Conservation (phyloP, 2,797 vertebrate species). For the Enteromius paludinosus region DNA sequence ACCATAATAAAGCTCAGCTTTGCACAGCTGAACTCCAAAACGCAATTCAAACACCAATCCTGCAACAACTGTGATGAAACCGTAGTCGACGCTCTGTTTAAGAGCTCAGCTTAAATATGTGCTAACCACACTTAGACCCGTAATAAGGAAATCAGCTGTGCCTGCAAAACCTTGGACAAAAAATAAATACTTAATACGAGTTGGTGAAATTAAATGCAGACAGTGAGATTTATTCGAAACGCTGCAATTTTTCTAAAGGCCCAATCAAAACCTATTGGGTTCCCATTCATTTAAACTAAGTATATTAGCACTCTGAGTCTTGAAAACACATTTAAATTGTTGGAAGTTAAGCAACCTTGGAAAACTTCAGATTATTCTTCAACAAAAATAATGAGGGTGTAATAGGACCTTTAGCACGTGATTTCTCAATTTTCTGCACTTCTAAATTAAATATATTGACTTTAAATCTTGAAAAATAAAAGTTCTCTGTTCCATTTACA, state of each 20-base stretch:
- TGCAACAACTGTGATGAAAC: conserved; percentile 36
- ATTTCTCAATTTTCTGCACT: background rate
- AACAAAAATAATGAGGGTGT: background rate
- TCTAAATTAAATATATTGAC: background rate
- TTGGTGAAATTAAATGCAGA: conserved; percentile 27
- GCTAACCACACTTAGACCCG: conserved; percentile 52
- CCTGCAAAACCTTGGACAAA: conserved; percentile 46
- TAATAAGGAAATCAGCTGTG: conserved; percentile 51
- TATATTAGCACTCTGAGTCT: background rate
- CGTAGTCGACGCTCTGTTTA: conserved; percentile 32
- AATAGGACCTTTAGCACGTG: background rate
- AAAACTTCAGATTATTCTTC: conserved; percentile 9
- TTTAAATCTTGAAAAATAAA: background rate
- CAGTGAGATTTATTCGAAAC: conserved; percentile 13
- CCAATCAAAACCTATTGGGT: background rate
- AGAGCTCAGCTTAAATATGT: conserved; percentile 51
- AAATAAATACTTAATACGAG: conserved; percentile 9
- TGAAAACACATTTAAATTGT: conserved; percentile 25
- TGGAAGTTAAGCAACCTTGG: background rate
- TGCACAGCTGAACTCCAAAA: conserved; percentile 45
- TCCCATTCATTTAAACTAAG: background rate
- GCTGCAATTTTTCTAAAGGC: background rate
- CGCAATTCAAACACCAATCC: conserved; percentile 41
- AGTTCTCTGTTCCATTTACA: background rate
- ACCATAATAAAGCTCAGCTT: conserved; percentile 44